Conservation (phyloP, 1,140 invertebrate species). For the Drosophila ficusphila region DNA sequence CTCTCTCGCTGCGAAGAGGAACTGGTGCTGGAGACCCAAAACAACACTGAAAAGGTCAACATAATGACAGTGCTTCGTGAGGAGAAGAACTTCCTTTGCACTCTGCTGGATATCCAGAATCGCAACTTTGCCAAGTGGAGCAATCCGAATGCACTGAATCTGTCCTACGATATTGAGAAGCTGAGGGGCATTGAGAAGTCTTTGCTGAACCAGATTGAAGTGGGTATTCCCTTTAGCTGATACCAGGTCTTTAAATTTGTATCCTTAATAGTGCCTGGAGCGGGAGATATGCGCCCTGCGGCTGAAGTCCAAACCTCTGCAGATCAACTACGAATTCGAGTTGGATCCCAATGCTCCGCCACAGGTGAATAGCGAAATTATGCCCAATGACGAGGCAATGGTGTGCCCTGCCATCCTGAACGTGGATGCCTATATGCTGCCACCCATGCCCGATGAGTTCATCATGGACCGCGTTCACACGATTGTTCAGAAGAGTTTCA, state of each 20-base stretch:
- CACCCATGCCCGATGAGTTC: conserved; percentile 72
- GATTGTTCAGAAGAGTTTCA: conserved; percentile 69
- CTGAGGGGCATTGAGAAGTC: conserved; percentile 72
- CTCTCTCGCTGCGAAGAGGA: conserved; percentile 79
- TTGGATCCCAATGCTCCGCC: conserved; percentile 4
- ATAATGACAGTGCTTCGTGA: conserved; percentile 86
- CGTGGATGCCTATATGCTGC: conserved; percentile 62
- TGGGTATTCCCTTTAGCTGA: conserved; percentile 8
- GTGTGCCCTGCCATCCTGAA: conserved; percentile 63
- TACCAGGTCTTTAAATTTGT: neutral
- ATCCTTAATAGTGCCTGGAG: conserved; percentile 61
- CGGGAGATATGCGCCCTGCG: conserved; percentile 77
- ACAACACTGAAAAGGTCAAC: conserved; percentile 86
- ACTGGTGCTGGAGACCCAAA: conserved; percentile 82
- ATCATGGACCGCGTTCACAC: conserved; percentile 72
- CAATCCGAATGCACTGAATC: conserved; percentile 60
- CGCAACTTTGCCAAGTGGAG: conserved; percentile 77
- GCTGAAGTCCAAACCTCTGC: conserved; percentile 75
- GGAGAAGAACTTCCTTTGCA: conserved; percentile 85
- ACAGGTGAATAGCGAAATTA: conserved; percentile 23
- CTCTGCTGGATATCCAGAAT: conserved; percentile 82
- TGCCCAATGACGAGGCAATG: conserved; percentile 29
- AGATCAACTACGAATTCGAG: conserved; percentile 59
- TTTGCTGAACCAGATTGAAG: conserved; percentile 83
- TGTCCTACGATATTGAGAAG: conserved; percentile 83